phyloP scores from a whole-genome alignment of 2,888 invertebrate genomes.

The Tachina lurida region DNA sequence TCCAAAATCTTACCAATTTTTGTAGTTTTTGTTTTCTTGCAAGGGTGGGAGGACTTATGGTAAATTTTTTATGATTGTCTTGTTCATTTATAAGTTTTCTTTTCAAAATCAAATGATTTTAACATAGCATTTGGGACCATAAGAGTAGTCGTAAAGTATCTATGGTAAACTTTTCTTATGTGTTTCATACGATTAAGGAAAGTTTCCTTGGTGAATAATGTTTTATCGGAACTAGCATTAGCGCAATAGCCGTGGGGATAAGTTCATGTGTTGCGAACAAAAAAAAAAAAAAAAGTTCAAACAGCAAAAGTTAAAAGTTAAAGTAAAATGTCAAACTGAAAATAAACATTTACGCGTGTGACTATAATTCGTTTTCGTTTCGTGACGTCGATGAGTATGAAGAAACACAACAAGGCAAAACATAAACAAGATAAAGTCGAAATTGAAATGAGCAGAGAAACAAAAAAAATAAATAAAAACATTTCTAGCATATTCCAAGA shows the following conservation, averaged over 20 bases:
- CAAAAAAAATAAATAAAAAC: background rate
- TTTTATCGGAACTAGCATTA: too few species aligned
- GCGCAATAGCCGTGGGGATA: too few species aligned
- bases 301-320: slow-evolving; percentile 53
- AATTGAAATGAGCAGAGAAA: slow-evolving; percentile 6
- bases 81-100: background rate
- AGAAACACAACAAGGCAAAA: background rate
- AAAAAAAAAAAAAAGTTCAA: background rate
- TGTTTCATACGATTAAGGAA: background rate
- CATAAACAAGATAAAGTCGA: slow-evolving; percentile 51
- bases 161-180: background rate
- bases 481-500: background rate
- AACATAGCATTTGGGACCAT: background rate
- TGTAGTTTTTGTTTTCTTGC: background rate
- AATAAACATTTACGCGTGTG: slow-evolving; percentile 59
- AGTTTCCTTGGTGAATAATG: background rate
- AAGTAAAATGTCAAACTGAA: slow-evolving; percentile 64
- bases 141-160: slow-evolving; percentile 19
- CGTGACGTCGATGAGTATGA: background rate
- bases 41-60: background rate
- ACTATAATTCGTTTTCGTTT: background rate
- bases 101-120: slow-evolving; percentile 3
- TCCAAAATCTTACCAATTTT: background rate
- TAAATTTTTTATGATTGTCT: background rate
- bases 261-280: too few species aligned